phyloP scores from a whole-genome alignment of 2,113 vertebrate species.

The Pelmatolapia mariae region DNA sequence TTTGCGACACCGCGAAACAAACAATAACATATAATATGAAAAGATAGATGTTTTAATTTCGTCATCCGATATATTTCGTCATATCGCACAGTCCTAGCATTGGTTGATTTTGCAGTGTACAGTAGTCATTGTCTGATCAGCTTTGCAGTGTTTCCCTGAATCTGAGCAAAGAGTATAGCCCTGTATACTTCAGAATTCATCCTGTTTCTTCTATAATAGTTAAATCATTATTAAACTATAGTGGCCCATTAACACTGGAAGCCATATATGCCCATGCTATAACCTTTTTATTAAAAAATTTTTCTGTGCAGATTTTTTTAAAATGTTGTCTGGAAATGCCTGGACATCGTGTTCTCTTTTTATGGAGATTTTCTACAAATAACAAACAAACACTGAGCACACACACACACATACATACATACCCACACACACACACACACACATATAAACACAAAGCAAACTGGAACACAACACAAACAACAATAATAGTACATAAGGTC shows the following conservation, averaged over 20 bases:
- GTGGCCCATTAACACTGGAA: neutral
- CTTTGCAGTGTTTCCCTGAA: neutral
- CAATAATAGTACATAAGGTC: neutral
- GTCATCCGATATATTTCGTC: too few species aligned
- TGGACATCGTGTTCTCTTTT: neutral
- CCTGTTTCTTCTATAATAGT: neutral
- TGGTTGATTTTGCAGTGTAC: neutral
- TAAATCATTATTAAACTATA: neutral
- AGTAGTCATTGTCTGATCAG: neutral
- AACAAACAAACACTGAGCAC: neutral
- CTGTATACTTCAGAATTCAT: neutral
- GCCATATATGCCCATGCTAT: neutral
- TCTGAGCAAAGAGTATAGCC: neutral
- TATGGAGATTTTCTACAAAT: neutral
- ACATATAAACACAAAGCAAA: neutral
- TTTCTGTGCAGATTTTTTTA: neutral
- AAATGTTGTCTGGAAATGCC: neutral
- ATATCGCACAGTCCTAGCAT: too few species aligned
- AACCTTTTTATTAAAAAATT: neutral
- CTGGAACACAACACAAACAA: neutral
- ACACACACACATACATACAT: too few species aligned
- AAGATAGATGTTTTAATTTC: too few species aligned
- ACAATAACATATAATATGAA: too few species aligned
- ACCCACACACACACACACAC: neutral
- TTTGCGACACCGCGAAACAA: too few species aligned